Conservation (phyloP, 2,113 vertebrate genomes). For the Laterallus jamaicensis region DNA sequence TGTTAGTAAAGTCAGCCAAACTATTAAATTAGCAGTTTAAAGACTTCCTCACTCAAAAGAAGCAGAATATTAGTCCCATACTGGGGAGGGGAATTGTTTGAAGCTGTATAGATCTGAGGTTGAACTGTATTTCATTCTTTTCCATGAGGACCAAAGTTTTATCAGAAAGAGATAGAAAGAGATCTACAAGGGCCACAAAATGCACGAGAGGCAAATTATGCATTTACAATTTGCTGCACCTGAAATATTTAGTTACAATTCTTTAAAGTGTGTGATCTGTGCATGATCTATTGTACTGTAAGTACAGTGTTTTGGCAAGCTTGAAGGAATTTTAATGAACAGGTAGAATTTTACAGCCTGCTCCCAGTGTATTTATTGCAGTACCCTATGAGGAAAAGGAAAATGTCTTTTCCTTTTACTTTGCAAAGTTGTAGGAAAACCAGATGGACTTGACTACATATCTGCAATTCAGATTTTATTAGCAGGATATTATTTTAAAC, state of each 20-base stretch:
- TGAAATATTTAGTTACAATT: background rate
- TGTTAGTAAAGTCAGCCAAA: background rate
- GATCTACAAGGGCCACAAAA: background rate
- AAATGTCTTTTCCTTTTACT: background rate
- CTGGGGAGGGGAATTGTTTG: background rate
- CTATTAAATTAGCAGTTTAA: background rate
- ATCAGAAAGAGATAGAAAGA: background rate
- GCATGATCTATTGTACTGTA: background rate
- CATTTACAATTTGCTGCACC: background rate
- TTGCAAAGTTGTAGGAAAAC: background rate
- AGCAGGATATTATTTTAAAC: background rate
- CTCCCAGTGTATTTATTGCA: background rate
- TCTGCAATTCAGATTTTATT: conserved; percentile 11
- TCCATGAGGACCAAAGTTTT: background rate
- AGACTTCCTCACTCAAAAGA: background rate
- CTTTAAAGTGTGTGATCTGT: background rate
- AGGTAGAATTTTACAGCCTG: background rate
- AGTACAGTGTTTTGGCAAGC: background rate
- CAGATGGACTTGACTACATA: background rate
- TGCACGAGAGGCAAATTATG: background rate
- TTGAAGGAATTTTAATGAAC: background rate
- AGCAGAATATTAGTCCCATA: background rate
- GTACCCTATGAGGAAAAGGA: background rate
- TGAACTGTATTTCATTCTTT: background rate
- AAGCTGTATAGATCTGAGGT: background rate